Conservation (phyloP, 2,888 invertebrate genomes). For the Tillus elongatus region DNA sequence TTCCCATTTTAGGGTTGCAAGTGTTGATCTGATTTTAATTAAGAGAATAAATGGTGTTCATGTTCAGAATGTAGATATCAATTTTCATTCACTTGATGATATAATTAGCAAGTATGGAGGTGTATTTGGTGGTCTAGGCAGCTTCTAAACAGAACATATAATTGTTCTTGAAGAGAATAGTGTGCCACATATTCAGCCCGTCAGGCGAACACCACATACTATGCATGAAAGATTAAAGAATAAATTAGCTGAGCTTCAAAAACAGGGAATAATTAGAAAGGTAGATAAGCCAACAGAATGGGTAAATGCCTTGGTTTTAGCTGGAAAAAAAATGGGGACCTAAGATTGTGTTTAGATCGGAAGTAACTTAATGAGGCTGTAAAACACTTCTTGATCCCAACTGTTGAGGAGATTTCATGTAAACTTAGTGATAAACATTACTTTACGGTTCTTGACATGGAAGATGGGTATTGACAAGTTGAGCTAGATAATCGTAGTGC, state of each 20-base stretch:
- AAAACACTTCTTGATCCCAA: no score
- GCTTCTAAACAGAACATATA: neutral
- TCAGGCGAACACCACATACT: neutral
- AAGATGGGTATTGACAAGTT: no score
- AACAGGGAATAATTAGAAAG: constrained; percentile 4
- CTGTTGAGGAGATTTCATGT: no score
- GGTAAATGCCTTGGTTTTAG: neutral
- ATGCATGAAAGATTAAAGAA: neutral
- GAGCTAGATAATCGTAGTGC: no score
- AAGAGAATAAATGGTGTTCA: neutral
- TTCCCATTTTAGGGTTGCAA: neutral
- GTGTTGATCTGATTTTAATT: neutral
- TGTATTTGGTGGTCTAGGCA: no score
- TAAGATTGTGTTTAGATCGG: constrained; percentile 1
- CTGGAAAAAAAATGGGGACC: constrained; percentile 3
- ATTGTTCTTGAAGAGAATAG: neutral
- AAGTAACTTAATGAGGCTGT: constrained; percentile 3
- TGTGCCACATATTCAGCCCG: neutral
- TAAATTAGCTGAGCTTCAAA: neutral
- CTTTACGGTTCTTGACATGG: no score
- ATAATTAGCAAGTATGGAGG: no score
- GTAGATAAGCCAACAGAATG: constrained; percentile 1
- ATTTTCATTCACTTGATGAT: no score
- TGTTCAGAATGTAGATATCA: neutral
- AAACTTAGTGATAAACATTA: no score